Conservation (phyloP, 2,888 invertebrate genomes). For the Epirrhoe tristata region DNA sequence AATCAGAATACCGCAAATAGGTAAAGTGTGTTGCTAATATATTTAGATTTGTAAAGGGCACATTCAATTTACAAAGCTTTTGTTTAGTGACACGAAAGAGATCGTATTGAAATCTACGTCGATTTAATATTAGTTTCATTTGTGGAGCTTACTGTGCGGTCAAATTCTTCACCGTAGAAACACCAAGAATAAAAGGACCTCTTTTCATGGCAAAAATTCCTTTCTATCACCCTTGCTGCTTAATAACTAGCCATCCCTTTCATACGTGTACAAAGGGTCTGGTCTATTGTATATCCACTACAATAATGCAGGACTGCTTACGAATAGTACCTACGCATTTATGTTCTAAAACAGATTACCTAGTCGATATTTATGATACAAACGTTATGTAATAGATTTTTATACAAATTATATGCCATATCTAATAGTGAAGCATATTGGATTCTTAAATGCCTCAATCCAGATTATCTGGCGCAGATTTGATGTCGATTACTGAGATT, state of each 20-base stretch:
- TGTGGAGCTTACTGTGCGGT: not conserved
- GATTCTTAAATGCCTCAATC: not conserved
- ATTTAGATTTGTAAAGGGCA: too few relatives aligned
- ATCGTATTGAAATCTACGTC: not conserved
- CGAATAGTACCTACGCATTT: not conserved
- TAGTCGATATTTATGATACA: not conserved
- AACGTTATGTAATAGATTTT: not conserved
- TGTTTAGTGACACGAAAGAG: not conserved
- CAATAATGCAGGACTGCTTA: slow-evolving; percentile 10
- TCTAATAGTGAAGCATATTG: not conserved
- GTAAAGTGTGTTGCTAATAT: too few relatives aligned
- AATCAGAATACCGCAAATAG: not conserved
- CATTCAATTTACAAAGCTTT: not conserved
- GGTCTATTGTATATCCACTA: slow-evolving; percentile 32
- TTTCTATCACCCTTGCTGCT: slow-evolving; percentile 32
- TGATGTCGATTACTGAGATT: not conserved
- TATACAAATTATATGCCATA: not conserved
- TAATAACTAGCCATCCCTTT: slow-evolving; percentile 42
- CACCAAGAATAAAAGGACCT: slow-evolving; percentile 23
- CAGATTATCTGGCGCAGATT: not conserved
- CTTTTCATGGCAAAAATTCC: slow-evolving; percentile 37
- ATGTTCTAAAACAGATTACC: not conserved
- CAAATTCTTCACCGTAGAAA: slow-evolving; percentile 35
- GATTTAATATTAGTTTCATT: not conserved
- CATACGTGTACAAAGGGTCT: slow-evolving; percentile 33